Evolutionary conservation across 2,797 vertebrate species (phyloP), one percentile per base, ranked within the genome.

Genomic region (Eupleurogrammus muticus): DNA sequence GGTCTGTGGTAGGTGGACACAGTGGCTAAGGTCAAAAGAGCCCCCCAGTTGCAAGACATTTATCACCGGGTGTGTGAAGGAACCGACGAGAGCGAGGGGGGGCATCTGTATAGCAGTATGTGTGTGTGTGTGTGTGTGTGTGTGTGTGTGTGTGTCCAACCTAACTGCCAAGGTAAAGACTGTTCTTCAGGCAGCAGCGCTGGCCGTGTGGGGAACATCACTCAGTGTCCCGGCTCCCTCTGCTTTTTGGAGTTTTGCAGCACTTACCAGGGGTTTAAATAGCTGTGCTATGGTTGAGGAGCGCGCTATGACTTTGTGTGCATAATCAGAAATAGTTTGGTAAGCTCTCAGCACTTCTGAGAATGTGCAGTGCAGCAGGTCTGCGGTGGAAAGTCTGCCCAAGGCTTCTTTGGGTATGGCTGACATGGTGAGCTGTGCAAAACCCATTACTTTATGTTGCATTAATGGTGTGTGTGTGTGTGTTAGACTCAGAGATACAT

Each of bases 21-120:
- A 66, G 77, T 82, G 81, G 80, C 66, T 61, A 61, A 83, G 86
- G 83, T 90, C 81, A 87, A 72, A 75, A 32, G 65, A 76, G 65
- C 61, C 52, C 66, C 58, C 48, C 13, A 4, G 40, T 68, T 63
- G 47, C 12, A 50, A 82, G 81, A 77, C 71, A 62, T 90, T 88
- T 78, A 90, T 92, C 85, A 90, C 57, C 38, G 21, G 70, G 60
- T 60, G 66, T 60, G 52, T 57, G 50, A 79, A 70, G n/a, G 21
- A 34, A 62, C 42, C 35, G 42, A 24, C 7, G 32, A 64, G 38
- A 34, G 42, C 62, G 58, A 66, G 34, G 38, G 63, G 34, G 38
- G 63, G 28, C 23, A 34, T 73, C 40, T 46, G 49, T 53, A 9
- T 20, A n/a, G 49, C 9, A 3, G 11, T 12, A 17, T 55, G 13